These are phyloP conservation scores for Vesta saturnalis DNA, from an alignment of 2,888 invertebrate genomes.

Conservation along the genomic window DNA sequence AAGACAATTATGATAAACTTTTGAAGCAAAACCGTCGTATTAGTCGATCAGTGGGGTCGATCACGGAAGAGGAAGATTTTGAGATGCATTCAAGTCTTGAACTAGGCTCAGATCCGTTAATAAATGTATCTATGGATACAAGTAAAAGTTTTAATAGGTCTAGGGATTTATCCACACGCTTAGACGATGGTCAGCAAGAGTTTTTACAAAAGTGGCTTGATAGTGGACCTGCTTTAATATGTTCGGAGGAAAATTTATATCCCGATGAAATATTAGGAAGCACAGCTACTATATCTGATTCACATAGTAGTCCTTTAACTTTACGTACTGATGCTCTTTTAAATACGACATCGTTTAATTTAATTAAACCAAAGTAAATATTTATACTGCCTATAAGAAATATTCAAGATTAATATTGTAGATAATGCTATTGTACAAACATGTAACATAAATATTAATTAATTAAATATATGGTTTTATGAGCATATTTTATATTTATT, in stretches of 20 bases:
- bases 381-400: neutral
- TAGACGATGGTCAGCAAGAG: slow-evolving; percentile 46
- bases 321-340: slow-evolving; percentile 59
- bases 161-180: slow-evolving; percentile 22
- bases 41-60: slow-evolving; percentile 54
- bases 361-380: slow-evolving; percentile 56
- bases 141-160: slow-evolving; percentile 19
- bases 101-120: slow-evolving; percentile 52
- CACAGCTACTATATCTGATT: slow-evolving; percentile 32
- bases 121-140: slow-evolving; percentile 41
- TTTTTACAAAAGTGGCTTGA: slow-evolving; percentile 55
- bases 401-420: neutral
- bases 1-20: slow-evolving; percentile 3
- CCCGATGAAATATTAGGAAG: slow-evolving; percentile 49
- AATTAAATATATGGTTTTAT: no score
- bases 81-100: slow-evolving; percentile 44
- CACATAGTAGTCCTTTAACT: slow-evolving; percentile 47
- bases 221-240: slow-evolving; percentile 50
- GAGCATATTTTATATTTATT: no score
- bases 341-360: slow-evolving; percentile 59
- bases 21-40: slow-evolving; percentile 45
- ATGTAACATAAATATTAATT: no score
- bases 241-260: slow-evolving; percentile 52
- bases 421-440: no score
- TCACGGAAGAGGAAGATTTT: slow-evolving; percentile 46